Percentiles rank a stretch among this genome's conserved stretches.
phyloP scores from a whole-genome alignment of 2,888 invertebrate species.

The Amblyjoppa fuscipennis region DNA sequence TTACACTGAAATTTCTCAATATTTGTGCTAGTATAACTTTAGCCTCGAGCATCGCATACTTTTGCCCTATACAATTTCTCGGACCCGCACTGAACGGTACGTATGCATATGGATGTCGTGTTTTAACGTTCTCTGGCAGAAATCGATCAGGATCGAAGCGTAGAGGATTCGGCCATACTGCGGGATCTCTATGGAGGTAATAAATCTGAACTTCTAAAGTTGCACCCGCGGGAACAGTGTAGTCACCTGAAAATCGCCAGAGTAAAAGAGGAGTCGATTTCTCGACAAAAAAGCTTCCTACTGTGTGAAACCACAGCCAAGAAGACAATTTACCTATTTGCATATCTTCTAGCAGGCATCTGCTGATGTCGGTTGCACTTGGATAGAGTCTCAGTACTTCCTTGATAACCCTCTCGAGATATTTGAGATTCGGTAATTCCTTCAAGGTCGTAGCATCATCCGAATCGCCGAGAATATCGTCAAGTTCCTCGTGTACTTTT shows the following conservation, averaged over 20 bases:
- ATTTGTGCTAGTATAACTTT: slow-evolving; percentile 75
- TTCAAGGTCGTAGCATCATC: slow-evolving; percentile 77
- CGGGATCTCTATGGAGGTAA: slow-evolving; percentile 85
- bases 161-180: slow-evolving; percentile 85
- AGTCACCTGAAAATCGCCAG: slow-evolving; percentile 75
- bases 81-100: slow-evolving; percentile 82
- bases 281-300: background rate
- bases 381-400: slow-evolving; percentile 87
- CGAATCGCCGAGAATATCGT: slow-evolving; percentile 81
- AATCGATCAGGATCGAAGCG: slow-evolving; percentile 85
- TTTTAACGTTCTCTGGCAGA: slow-evolving; percentile 81
- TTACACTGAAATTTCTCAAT: slow-evolving; percentile 76
- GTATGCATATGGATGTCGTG: slow-evolving; percentile 79
- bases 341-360: slow-evolving; percentile 85
- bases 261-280: background rate
- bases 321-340: slow-evolving; percentile 79
- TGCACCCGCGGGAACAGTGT: slow-evolving; percentile 84
- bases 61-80: slow-evolving; percentile 81
- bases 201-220: slow-evolving; percentile 83
- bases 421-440: slow-evolving; percentile 84
- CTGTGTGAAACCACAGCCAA: background rate
- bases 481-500: slow-evolving; percentile 85
- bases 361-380: slow-evolving; percentile 86
- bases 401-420: slow-evolving; percentile 87
- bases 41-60: slow-evolving; percentile 74